Evolutionary conservation across 1,140 invertebrate genomes (phyloP), one percentile per base, ranked within the genome.

Genomic region (Cherax destructor): DNA sequence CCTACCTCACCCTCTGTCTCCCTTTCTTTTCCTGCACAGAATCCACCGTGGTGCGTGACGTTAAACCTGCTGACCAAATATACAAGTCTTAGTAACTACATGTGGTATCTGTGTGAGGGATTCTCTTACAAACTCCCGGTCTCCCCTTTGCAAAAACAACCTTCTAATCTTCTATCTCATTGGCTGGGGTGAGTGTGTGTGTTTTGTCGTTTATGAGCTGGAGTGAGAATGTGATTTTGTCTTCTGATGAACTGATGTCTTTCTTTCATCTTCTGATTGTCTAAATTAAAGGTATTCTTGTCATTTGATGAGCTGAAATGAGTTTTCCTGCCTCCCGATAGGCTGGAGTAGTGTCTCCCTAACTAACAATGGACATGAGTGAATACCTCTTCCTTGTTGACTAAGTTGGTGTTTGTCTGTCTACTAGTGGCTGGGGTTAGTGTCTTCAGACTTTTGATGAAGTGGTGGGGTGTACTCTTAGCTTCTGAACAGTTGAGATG

Each of bases 51-150:
- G 80, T 90, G 88, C 52, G 47, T 90, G 13, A 47, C 24, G 5
- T 80, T 90, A 9, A 83, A 65, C 50, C 80, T 90, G 41, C 52
- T 95, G 1, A 95, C 94, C 59, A 95, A 95, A 91, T 96, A 96
- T 93, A 94, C 95, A 18, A 94, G 95, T 56, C 94, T 95, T 78
- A 95, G 95, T 18, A 96, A 95, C 85, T 96, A 96, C 94, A 95
- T 96, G 94, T 96, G 96, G 96, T 96, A 96, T 95, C 95, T 96
- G 78, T 95, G 95, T 91, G 96, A 96, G 93, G 95, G 95, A 0
- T 95, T 95, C 88, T 95, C 88, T 94, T 96, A 96, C 93, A 94
- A 95, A 47, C 93, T 96, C 5, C 94, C 96, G 78, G 94, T 95
- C 0, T 94, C 95, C 7, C 95, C 2, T 96, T 96, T 92, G 94